Conservation (phyloP, 30 jellyfish, hydroid and myxozoan genomes). For the Aurelia sp. region DNA sequence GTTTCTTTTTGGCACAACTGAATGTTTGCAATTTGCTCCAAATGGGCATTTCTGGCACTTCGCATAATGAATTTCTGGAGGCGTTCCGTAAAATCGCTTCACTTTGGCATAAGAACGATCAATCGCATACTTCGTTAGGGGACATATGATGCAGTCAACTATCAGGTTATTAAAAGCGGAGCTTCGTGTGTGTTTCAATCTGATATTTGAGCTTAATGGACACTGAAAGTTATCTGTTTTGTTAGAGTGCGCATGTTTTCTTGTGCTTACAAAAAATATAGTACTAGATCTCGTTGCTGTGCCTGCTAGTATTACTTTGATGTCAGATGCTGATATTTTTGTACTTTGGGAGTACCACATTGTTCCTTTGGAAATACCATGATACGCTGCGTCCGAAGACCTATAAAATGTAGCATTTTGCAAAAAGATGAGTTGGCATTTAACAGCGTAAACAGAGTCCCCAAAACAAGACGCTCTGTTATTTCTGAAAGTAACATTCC, state of each 20-base stretch:
- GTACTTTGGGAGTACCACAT: background rate
- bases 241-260: background rate
- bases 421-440: background rate
- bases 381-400: background rate
- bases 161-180: background rate
- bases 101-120: background rate
- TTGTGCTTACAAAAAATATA: background rate
- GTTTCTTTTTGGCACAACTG: slow-evolving; percentile 12
- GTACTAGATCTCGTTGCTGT: background rate
- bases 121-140: background rate
- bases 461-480: background rate
- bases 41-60: slow-evolving; percentile 14
- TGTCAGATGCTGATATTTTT: background rate
- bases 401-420: background rate
- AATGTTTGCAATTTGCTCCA: slow-evolving; percentile 28
- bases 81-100: background rate
- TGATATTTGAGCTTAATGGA: background rate
- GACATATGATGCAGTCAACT: background rate
- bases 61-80: background rate
- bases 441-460: background rate
- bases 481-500: background rate
- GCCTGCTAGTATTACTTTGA: background rate
- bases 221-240: background rate
- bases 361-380: background rate
- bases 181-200: background rate